A percentile compares a stretch with the other conserved stretches of the same genome.
Conservation (phyloP, 2,113 vertebrate genomes). For the Seriola aureovittata region DNA sequence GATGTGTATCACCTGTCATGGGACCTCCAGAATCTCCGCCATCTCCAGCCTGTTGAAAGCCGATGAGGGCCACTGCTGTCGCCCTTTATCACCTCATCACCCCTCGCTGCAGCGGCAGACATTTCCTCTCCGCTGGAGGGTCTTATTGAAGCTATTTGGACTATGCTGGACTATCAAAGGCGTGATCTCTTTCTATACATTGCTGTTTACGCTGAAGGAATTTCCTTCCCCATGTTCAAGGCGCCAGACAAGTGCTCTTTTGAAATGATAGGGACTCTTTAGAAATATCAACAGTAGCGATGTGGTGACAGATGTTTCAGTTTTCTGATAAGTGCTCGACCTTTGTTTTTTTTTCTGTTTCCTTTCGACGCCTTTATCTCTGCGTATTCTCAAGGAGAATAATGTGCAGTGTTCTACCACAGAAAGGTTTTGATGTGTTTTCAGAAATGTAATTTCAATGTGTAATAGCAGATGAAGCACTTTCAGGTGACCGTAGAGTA, state of each 20-base stretch:
- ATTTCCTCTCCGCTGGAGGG: conserved; percentile 13
- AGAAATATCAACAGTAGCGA: not conserved
- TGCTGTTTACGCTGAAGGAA: conserved; percentile 16
- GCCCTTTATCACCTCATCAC: conserved; percentile 56
- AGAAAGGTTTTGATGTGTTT: not conserved
- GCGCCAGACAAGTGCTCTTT: conserved; percentile 32
- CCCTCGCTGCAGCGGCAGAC: not conserved
- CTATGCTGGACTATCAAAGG: conserved; percentile 19
- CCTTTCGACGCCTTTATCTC: not conserved
- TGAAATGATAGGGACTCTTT: conserved; percentile 16
- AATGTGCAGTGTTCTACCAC: not conserved
- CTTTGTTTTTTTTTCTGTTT: not conserved
- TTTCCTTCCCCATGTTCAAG: conserved; percentile 44
- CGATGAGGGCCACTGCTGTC: conserved; percentile 33
- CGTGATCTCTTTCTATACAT: conserved; percentile 49
- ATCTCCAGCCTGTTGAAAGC: conserved; percentile 16
- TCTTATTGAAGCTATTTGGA: conserved; percentile 21
- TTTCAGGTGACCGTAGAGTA: not conserved
- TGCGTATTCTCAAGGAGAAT: not conserved
- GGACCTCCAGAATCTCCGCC: conserved; percentile 3
- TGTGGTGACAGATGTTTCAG: conserved; percentile 16
- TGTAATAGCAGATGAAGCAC: not conserved
- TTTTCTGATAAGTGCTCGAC: not conserved
- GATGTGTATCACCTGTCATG: conserved; percentile 16
- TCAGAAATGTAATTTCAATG: not conserved